Evolutionary conservation across 2,113 vertebrate genomes (phyloP), one percentile per base, ranked within the genome.

Genomic region (Phodopus roborovskii): DNA sequence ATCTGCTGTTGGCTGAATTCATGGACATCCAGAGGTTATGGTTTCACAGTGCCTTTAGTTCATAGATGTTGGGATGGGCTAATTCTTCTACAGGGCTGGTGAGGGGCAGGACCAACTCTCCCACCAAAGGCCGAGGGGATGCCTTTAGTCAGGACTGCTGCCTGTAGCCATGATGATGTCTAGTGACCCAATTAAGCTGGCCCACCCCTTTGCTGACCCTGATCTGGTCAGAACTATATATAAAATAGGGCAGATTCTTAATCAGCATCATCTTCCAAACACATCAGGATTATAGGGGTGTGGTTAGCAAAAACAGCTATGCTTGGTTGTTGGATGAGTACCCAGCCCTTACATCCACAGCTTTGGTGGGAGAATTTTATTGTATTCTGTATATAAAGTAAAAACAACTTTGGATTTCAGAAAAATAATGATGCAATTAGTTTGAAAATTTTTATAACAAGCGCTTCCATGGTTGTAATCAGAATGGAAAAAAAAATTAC

Each of bases 251-350:
- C 2, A 64, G 3, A 7, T 39, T 19, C 2, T n/a, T 2, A 10
- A 8, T 0, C 22, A 66, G 4, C 36, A 48, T 8, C 45, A 4
- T 24, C 33, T 6, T 20, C 0, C 26, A 9, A 74, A 7, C 19
- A 79, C 42, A 28, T 5, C 7, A 36, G 20, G 58, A 45, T 5
- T 56, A 36, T 15, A 62, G 15, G 17, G 20, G 10, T 81, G 0
- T 28, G 9, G 0, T 16, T 53, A 17, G 1, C 26, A 50, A 45
- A 4, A 17, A 1, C 20, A 1, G 4, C 36, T 48, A 62, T 1
- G 12, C 2, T 3, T 48, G 6, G 9, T 13, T 95, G 13, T 81
- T 73, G 3, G 7, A 5, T 5, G 39, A 62, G 7, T 36, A 84
- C 24, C 30, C 22, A 20, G 20, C 24, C 86, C 7, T 85, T 48